Evolutionary conservation across 2,113 vertebrate species (phyloP).

Genomic region (Rhegmatorhina hoffmannsi): DNA sequence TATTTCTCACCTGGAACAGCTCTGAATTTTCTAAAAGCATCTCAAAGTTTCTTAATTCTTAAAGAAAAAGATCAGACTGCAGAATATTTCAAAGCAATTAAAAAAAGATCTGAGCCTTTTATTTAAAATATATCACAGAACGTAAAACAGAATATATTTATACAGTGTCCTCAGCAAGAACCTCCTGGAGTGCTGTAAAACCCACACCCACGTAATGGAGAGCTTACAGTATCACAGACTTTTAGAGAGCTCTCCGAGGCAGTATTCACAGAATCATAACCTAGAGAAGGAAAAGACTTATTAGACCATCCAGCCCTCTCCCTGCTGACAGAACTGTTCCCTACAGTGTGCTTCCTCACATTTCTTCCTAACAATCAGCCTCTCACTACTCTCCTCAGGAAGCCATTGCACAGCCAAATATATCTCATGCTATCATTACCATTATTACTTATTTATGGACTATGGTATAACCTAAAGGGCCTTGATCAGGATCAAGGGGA

Average conservation of each 20-base stretch:
- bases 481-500: conserved; percentile 9
- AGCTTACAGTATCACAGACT: conserved; percentile 54
- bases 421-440: conserved; percentile 15
- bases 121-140: conserved; percentile 61
- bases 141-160: conserved; percentile 61
- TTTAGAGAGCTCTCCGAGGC: conserved; percentile 14
- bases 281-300: conserved; percentile 55
- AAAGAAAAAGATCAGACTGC: conserved; percentile 4
- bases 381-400: conserved; percentile 22
- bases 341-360: conserved; percentile 24
- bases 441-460: conserved; percentile 55
- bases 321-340: conserved; percentile 11
- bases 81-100: conserved; percentile 45
- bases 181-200: conserved; percentile 40
- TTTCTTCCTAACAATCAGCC: conserved; percentile 38
- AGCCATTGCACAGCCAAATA: conserved; percentile 40
- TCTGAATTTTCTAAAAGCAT: not conserved
- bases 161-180: conserved; percentile 42
- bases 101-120: conserved; percentile 43
- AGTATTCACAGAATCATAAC: conserved; percentile 52
- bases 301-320: conserved; percentile 42
- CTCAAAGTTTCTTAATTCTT: conserved; percentile 33
- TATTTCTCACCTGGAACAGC: not conserved
- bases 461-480: not conserved
- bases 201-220: conserved; percentile 31